These are phyloP conservation scores for Helicolenus hilgendorfi DNA, from an alignment of 2,797 vertebrate species.

Conservation along the genomic window DNA sequence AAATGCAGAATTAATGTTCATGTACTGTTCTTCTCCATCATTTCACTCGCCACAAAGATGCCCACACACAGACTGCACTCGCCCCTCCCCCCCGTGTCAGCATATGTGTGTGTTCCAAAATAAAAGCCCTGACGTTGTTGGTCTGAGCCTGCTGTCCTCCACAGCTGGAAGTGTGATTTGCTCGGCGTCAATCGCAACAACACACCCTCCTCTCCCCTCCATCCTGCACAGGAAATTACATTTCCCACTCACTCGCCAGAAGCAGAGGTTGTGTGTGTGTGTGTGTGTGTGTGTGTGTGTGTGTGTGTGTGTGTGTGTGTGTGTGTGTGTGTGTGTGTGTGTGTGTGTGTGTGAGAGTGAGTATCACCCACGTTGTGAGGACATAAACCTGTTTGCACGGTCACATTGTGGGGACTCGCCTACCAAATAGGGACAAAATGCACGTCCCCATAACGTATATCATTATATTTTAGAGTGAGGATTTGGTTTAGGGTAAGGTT, in stretches of 20 bases:
- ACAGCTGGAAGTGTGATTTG: constrained; percentile 85
- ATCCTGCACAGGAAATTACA: constrained; percentile 78
- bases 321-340: background rate
- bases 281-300: background rate
- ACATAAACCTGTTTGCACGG: no score
- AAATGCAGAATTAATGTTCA: background rate
- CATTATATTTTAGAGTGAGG: no score
- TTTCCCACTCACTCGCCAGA: constrained; percentile 68
- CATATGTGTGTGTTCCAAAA: constrained; percentile 57
- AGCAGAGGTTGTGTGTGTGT: constrained; percentile 33
- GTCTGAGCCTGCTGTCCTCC: constrained; percentile 54
- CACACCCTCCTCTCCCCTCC: constrained; percentile 12
- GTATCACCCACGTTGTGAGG: no score
- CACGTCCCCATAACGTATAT: no score
- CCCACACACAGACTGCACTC: constrained; percentile 23
- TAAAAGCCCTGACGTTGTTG: constrained; percentile 56
- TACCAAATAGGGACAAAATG: no score
- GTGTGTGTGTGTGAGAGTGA: background rate
- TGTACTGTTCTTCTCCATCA: background rate
- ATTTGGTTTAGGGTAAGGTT: no score
- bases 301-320: constrained; percentile 30
- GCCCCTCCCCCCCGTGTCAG: background rate
- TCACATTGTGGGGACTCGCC: no score
- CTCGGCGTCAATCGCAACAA: constrained; percentile 68
- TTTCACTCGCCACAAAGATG: background rate